Base-by-base conservation (phyloP, 2,797 vertebrate genomes). In the Remorina albescens region DNA sequence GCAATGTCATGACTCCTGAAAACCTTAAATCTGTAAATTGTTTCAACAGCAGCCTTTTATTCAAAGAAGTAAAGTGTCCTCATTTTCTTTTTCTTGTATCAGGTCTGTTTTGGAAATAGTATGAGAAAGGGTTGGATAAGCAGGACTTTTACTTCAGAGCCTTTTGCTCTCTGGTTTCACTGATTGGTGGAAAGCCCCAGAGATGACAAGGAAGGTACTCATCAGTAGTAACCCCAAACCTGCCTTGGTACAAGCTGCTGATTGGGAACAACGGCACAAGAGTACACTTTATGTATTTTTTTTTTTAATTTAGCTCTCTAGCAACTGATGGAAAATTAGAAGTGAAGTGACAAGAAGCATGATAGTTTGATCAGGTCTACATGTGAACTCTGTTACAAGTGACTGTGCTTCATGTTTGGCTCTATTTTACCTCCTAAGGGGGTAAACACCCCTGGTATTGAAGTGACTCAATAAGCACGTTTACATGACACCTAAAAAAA, bases 81-180 rank as follows among this genome's bases (percentile, higher is more conserved):
- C 1, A 7, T 16, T 18, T 50, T 32, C 65, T 30, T 19, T 21
- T 12, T 61, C 54, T 67, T 30, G 19, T 36, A 28, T 70, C 32
- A 26, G 36, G 12, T 28, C 1, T 55, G 73, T 78, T 54, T 81
- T 15, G 19, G 60, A 56, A 51, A 68, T 67, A 61, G 67, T 72
- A 84, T 77, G 80, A 74, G 65, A 80, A 73, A 67, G 44, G 76
- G 66, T 80, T 68, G 76, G 71, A 75, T 82, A 71, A 80, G 71
- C 50, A 23, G 74, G 73, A 66, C 73, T 21, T 63, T 56, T 0
- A 10, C 12, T 46, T 34, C 15, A 3, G 69, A 68, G 54, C 71
- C 66, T 32, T 66, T 51, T 0, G n/a, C 42, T 15, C 56, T 47
- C 15, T 19, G 57, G 34, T n/a, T 68, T 32, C 46, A 4, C 42